These are phyloP conservation scores for Tinamus major DNA, from an alignment of 2,797 vertebrate genomes.

Conservation along the genomic window DNA sequence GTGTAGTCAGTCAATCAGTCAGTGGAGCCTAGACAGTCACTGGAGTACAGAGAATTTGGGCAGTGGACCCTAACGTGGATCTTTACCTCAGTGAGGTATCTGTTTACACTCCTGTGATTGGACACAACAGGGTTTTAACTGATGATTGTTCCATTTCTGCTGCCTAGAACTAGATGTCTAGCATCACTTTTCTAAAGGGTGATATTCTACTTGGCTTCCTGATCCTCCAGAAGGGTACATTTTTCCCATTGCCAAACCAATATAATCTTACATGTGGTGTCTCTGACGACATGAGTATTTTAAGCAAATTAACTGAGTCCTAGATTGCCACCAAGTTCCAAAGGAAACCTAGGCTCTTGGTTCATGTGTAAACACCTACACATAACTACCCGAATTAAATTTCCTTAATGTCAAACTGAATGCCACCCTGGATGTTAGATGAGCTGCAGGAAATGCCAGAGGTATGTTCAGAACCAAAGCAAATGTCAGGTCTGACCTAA, in stretches of 20 bases:
- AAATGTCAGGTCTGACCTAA: neutral
- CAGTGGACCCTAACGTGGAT: neutral
- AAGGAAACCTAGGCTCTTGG: neutral
- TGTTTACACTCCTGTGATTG: neutral
- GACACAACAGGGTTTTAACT: neutral
- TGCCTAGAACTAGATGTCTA: neutral
- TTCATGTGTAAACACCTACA: neutral
- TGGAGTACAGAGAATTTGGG: neutral
- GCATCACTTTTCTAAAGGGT: neutral
- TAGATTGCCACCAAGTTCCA: no score
- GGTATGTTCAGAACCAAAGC: neutral
- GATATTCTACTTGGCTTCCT: neutral
- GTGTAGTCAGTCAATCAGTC: neutral
- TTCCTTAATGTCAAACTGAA: neutral
- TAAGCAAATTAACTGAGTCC: neutral
- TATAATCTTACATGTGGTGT: no score
- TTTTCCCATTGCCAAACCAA: neutral
- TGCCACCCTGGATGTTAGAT: neutral
- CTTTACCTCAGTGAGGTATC: neutral
- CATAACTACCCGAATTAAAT: neutral
- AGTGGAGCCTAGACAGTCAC: no score
- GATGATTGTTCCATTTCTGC: neutral
- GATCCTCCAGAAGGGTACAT: neutral
- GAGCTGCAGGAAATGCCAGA: neutral
- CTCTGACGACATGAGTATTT: neutral